Percentiles rank a stretch among this genome's conserved stretches.
phyloP scores from a whole-genome alignment of 2,113 vertebrate genomes.

The Urocynchramus pylzowi region DNA sequence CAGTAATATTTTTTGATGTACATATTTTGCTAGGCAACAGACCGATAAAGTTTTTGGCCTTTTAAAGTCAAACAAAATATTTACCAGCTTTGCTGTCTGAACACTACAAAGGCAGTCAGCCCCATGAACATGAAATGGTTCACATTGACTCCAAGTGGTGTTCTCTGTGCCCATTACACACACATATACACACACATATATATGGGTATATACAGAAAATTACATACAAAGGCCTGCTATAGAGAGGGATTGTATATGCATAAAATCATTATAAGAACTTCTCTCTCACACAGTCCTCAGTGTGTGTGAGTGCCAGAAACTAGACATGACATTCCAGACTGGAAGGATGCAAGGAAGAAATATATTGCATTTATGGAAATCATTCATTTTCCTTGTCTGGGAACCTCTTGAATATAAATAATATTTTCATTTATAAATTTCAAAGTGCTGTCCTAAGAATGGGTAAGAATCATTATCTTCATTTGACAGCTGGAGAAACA shows the following conservation, averaged over 20 bases:
- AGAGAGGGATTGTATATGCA: neutral
- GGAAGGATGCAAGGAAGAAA: slow-evolving; percentile 16
- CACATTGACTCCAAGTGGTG: neutral
- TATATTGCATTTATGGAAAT: slow-evolving; percentile 52
- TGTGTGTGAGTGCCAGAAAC: neutral
- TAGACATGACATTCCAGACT: neutral
- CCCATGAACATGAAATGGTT: neutral
- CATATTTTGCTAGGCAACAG: neutral
- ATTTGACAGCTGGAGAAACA: slow-evolving; percentile 56
- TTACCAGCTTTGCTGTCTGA: neutral
- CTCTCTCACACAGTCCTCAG: neutral
- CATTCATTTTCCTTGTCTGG: slow-evolving; percentile 33
- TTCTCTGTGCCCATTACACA: neutral
- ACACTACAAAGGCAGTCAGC: neutral
- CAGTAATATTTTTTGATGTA: neutral
- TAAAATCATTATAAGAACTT: neutral
- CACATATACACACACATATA: neutral
- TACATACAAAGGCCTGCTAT: neutral
- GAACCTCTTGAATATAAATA: slow-evolving; percentile 50
- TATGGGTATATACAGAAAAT: neutral
- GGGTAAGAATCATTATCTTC: slow-evolving; percentile 57
- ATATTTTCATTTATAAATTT: slow-evolving; percentile 57
- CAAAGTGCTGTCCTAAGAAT: slow-evolving; percentile 35
- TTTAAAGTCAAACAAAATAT: neutral
- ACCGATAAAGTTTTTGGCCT: neutral